Base-by-base conservation (phyloP, 2,888 invertebrate genomes). In the Acleris literana region DNA sequence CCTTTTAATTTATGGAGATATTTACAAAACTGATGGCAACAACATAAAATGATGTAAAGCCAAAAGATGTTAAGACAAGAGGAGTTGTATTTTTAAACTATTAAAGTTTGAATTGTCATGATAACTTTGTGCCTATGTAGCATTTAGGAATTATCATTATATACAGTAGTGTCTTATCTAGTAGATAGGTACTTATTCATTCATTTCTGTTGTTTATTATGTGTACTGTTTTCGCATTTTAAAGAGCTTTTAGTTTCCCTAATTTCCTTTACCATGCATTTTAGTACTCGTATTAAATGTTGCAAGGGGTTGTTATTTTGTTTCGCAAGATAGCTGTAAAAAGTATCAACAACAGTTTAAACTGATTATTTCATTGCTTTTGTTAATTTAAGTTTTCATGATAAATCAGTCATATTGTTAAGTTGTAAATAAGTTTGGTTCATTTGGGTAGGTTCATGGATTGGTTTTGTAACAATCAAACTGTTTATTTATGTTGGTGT, bases 391-490 rank as follows among this genome's bases (percentile, higher is more conserved):
- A 56, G 22, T 48, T 48, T 33, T 46, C 39, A 55, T 49, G 33
- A 39, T 49, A 25, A 54, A 62, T 56, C 48, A 56, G 48, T 63
- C 49, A 48, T 56, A 55, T 49, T 63, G n/a, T 18, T 52, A 59
- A 25, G 43, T 49, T 25, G 25, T 39, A 49, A 20, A 43, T 62
- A 55, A 48, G 22, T 49, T 54, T 55, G 62, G 39, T 56, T 25
- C 22, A 46, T 33, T 13, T 54, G 55, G 55, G 22, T 57, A 46
- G 17, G 6, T 39, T 48, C 13, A 39, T 55, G 63, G 63, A 55
- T 48, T 55, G 44, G 16, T 18, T 44, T 44, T 25, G 39, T 57
- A 57, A 64, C 63, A 58, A 44, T 39, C 22, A 22, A 48, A 58
- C 46, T 48, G 44, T 46, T 33, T 55, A 55, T 55, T 33, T 55